Conservation (phyloP, 2,113 vertebrate genomes). For the Engraulis encrasicolus region DNA sequence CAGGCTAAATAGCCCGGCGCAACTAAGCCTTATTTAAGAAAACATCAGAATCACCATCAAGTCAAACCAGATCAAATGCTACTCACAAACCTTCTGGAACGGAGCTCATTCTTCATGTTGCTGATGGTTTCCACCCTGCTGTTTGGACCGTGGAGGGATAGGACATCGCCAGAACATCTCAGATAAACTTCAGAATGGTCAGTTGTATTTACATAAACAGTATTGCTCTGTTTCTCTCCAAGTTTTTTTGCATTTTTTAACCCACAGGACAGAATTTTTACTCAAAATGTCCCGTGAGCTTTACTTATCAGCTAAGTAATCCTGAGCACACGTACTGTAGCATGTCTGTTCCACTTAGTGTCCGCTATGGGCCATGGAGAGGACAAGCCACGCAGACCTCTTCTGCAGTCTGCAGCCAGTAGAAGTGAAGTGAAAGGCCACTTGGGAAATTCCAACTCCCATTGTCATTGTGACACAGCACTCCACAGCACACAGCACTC, state of each 20-base stretch:
- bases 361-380: not conserved
- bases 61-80: constrained; percentile 74
- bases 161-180: not conserved
- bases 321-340: not conserved
- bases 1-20: constrained; percentile 62
- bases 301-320: not conserved
- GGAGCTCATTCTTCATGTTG: not conserved
- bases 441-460: no score
- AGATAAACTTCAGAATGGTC: not conserved
- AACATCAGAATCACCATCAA: constrained; percentile 65
- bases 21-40: constrained; percentile 66
- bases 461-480: no score
- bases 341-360: not conserved
- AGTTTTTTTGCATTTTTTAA: not conserved
- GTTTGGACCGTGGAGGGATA: not conserved
- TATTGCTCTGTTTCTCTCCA: not conserved
- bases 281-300: not conserved
- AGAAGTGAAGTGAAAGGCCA: no score
- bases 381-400: not conserved
- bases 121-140: not conserved
- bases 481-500: no score
- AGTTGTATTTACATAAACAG: not conserved
- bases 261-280: not conserved
- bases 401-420: not conserved
- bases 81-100: constrained; percentile 66